Percentiles rank a stretch among this genome's conserved stretches.
Conservation (phyloP, 1,140 invertebrate genomes). For the Cherax quadricarinatus region DNA sequence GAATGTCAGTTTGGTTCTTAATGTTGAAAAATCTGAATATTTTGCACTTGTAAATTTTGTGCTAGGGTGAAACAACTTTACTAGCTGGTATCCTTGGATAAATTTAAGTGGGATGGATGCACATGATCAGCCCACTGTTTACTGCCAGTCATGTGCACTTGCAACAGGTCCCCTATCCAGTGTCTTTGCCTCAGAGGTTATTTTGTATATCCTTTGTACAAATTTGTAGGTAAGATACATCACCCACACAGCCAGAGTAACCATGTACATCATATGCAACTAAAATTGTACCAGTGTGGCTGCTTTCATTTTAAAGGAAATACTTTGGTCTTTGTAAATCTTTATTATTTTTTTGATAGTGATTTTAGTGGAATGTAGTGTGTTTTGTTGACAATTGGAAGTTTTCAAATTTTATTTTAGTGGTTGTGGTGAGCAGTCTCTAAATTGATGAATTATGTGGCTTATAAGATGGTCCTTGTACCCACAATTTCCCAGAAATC, state of each 20-base stretch:
- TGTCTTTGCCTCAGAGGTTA: slow-evolving; percentile 62
- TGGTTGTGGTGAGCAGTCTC: slow-evolving; percentile 23
- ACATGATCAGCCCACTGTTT: background rate
- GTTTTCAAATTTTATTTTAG: slow-evolving; percentile 3
- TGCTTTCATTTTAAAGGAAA: slow-evolving; percentile 21
- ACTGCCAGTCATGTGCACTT: slow-evolving; percentile 42
- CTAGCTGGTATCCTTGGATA: background rate
- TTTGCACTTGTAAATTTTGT: background rate
- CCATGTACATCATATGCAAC: background rate
- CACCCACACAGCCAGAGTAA: slow-evolving; percentile 31
- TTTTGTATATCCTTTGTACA: slow-evolving; percentile 65
- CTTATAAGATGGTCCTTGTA: slow-evolving; percentile 23
- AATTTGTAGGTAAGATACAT: slow-evolving; percentile 53
- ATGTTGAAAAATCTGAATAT: background rate
- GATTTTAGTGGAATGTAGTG: slow-evolving; percentile 1
- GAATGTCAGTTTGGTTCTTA: background rate
- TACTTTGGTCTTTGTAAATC: background rate
- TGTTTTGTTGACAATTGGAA: background rate
- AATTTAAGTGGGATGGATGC: slow-evolving; percentile 30
- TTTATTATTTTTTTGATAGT: background rate
- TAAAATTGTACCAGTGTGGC: slow-evolving; percentile 22
- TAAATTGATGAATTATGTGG: slow-evolving; percentile 12
- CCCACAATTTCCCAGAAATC: background rate
- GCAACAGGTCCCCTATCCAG: slow-evolving; percentile 51
- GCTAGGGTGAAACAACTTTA: background rate